Evolutionary conservation across 2,113 vertebrate genomes (phyloP).

Genomic region (Chionis minor): DNA sequence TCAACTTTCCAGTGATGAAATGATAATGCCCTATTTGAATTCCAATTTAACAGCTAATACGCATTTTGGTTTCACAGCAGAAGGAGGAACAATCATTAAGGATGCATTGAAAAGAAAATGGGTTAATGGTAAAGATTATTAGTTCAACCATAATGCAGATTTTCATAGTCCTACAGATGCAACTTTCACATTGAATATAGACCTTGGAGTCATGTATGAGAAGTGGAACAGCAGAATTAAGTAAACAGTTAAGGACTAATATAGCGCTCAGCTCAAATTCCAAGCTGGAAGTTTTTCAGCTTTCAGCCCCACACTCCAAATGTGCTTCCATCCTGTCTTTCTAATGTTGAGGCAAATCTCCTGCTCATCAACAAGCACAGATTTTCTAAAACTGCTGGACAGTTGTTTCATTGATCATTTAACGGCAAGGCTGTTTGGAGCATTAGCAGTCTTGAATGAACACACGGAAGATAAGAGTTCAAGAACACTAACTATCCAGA

Average conservation of each 20-base stretch:
- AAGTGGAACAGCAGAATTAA: conserved; percentile 1
- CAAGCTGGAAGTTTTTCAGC: not conserved
- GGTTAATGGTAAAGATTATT: conserved; percentile 4
- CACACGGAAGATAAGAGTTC: not conserved
- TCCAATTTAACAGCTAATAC: not conserved
- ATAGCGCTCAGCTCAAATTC: not conserved
- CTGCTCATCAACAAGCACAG: not conserved
- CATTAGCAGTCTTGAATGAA: not conserved
- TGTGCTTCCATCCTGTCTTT: not conserved
- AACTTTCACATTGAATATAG: not conserved
- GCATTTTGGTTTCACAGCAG: not conserved
- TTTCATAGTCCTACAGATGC: not conserved
- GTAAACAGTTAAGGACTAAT: not conserved
- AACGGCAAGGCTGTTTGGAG: not conserved
- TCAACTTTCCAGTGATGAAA: conserved; percentile 7
- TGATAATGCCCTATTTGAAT: conserved; percentile 8
- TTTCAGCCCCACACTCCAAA: not conserved
- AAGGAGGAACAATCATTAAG: not conserved
- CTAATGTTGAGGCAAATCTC: not conserved
- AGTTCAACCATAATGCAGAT: not conserved
- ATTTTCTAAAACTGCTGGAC: not conserved
- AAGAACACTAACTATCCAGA: not conserved
- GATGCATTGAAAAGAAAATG: not conserved
- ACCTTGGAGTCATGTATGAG: not conserved
- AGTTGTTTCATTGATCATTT: not conserved